Conservation (phyloP, 2,888 invertebrate species). For the Cephus runcator region DNA sequence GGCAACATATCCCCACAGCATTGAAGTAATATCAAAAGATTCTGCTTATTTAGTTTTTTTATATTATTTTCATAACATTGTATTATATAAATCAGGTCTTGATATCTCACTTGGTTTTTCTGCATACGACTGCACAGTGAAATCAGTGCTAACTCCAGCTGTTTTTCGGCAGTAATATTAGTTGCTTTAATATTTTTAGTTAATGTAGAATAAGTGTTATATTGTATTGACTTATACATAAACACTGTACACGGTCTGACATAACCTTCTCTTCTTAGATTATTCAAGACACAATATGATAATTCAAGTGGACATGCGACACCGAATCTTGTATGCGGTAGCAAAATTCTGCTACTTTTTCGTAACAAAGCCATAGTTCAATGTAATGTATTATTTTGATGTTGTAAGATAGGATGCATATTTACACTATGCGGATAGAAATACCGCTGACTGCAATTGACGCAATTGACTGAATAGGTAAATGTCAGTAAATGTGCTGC, state of each 20-base stretch:
- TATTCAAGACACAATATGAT: background rate
- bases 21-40: conserved; percentile 63
- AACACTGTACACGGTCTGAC: background rate
- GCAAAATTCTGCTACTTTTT: background rate
- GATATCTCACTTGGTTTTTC: background rate
- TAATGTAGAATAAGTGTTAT: background rate
- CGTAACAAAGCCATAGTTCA: background rate
- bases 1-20: conserved; percentile 71
- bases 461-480: too few species aligned
- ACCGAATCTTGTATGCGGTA: background rate
- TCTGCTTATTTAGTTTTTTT: background rate
- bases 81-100: background rate
- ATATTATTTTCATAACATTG: background rate
- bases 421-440: background rate
- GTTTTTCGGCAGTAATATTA: background rate
- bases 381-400: background rate
- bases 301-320: background rate
- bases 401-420: background rate
- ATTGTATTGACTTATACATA: background rate
- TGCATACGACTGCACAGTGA: background rate
- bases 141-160: background rate
- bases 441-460: background rate
- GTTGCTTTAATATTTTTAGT: background rate
- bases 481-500: too few species aligned
- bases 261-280: background rate